Percentiles rank a stretch among this genome's conserved stretches.
These are phyloP conservation scores for Dermatemys mawii DNA, from an alignment of 2,113 vertebrate species.

Conservation along the genomic window DNA sequence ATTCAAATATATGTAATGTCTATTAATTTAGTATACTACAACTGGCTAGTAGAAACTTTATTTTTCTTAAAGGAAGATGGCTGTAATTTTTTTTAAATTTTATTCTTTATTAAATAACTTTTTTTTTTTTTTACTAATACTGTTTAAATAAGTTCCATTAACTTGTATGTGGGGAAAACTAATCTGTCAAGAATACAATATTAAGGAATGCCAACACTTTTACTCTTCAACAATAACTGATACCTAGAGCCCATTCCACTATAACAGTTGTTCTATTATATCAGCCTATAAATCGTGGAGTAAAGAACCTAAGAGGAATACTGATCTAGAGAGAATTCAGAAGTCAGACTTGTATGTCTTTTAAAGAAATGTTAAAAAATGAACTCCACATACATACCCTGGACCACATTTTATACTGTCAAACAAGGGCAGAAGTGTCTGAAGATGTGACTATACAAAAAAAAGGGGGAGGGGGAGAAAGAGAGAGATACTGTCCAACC, in stretches of 20 bases:
- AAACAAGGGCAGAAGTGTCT: neutral
- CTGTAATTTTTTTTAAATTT: neutral
- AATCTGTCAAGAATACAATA: neutral
- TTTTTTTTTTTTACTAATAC: neutral
- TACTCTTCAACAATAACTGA: neutral
- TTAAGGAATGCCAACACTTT: neutral
- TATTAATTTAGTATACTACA: neutral
- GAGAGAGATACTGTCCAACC: neutral
- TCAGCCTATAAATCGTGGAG: neutral
- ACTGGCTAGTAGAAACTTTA: neutral
- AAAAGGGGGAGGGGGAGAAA: accelerated
- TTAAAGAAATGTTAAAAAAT: neutral
- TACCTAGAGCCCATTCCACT: neutral
- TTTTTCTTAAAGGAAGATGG: neutral
- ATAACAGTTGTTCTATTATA: neutral
- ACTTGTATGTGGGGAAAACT: neutral
- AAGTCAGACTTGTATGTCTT: neutral
- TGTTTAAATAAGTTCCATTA: neutral
- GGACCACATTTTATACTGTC: neutral
- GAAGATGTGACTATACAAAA: neutral
- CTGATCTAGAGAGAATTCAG: neutral
- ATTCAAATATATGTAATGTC: neutral
- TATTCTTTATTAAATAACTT: too few species aligned
- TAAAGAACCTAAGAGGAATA: neutral
- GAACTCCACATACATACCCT: neutral